Evolutionary conservation across 2,113 vertebrate species (phyloP), one percentile per base, ranked within the genome.

Genomic region (Irena cyanogastra): DNA sequence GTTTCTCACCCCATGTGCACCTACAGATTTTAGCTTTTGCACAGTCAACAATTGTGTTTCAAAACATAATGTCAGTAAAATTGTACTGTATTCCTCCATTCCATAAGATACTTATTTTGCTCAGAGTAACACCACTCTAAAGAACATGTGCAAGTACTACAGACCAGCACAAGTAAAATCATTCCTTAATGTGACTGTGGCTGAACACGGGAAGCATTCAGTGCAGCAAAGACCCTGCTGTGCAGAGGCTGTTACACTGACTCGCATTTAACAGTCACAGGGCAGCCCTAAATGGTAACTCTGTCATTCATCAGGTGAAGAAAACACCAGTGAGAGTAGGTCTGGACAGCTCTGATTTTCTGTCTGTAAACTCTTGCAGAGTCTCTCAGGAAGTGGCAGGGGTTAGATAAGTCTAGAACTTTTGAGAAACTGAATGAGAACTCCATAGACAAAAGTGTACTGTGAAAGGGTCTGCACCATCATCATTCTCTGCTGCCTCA

Each of bases 401-500:
- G 82, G 44, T 98, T 97, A 99, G 86, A 99, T 99, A 94, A 99
- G 99, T 96, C 99, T 97, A 70, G 99, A 99, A 96, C 98, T 99
- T 90, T 98, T 99, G 86, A 99, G 98, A 97, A 99, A 99, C 96
- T 99, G 98, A 92, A 99, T 98, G 93, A 99, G 98, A 72, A 99
- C 99, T 95, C 98, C 98, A 97, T 99, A 99, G 89, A 99, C 98
- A 9, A 99, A 99, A 22, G 97, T 99, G 97, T 99, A 99, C 97
- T 99, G 99, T 0, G 98, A 98, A 76, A 99, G 97, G 2, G 98
- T 99, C 98, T 99, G 99, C 91, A 99, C 99, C 99, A 99, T 98
- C 98, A 99, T 98, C 99, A 99, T 99, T 21, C 99, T 98, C 97
- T 99, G 99, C 37, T 98, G 97, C 42, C 99, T 97, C 80, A 99